Evolutionary conservation across 2,797 vertebrate genomes (phyloP), one percentile per base, ranked within the genome.

Genomic region (Pangasius sanitwongsei): DNA sequence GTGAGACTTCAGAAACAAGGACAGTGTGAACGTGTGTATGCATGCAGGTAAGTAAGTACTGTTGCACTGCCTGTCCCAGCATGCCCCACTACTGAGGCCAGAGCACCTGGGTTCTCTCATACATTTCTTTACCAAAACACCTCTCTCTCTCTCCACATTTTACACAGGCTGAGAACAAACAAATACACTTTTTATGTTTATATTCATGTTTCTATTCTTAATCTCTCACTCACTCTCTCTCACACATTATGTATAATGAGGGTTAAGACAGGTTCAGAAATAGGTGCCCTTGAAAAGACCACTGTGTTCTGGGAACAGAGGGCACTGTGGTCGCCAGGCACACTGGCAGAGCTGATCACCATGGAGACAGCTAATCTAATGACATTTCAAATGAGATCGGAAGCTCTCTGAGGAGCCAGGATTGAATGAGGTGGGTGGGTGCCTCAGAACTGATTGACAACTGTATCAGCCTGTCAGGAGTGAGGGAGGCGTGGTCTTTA

Each of bases 401-500:
- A 89, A 57, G 90, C 86, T 90, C 88, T 87, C 63, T 74, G 86
- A 84, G 50, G 88, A 89, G 88, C 70, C 55, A 5, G 83, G 77
- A 88, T 34, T 87, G 86, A 86, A 87, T 86, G 75, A 86, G 91
- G 86, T 90, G 80, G 89, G 70, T 85, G 85, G 69, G 93, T 92
- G 92, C 94, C 94, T 93, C 94, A 88, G 94, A 81, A 92, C 91
- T 95, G 95, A 93, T 94, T 94, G 95, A 95, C 94, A 95, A 96
- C 95, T 95, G 94, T 92, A 94, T 95, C 96, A 95, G 95, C 96
- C 95, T 97, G 96, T 96, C 96, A 96, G 95, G 95, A 95, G 95
- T 96, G 96, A 96, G 96, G 96, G 95, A 96, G 96, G 95, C 95
- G 96, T 94, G 95, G 97, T 96, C 93, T 97, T 97, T 97, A 97